These are phyloP conservation scores for Lanius collurio DNA, from an alignment of 2,113 vertebrate genomes.

Conservation along the genomic window DNA sequence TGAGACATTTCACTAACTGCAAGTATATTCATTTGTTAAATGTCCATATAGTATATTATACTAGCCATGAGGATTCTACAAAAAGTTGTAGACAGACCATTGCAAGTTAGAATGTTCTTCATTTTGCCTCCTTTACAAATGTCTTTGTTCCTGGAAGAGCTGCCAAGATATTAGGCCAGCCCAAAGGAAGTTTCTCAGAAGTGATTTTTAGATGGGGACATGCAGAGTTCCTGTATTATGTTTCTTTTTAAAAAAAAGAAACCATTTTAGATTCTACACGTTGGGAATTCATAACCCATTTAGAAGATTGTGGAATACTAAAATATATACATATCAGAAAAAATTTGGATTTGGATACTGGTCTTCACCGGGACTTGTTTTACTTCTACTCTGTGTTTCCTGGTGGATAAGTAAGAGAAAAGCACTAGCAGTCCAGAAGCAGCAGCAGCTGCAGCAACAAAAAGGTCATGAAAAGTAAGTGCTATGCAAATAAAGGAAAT, in stretches of 20 bases:
- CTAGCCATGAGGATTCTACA: neutral
- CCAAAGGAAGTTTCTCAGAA: neutral
- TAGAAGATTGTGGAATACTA: neutral
- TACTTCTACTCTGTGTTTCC: neutral
- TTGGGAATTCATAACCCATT: neutral
- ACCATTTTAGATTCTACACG: neutral
- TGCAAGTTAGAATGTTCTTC: neutral
- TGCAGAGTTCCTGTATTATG: neutral
- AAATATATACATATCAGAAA: neutral
- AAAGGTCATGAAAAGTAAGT: constrained; percentile 57
- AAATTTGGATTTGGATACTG: neutral
- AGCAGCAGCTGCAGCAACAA: constrained; percentile 55
- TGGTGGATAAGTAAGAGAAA: neutral
- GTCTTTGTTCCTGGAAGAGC: neutral
- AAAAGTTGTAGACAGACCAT: neutral
- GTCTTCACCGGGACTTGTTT: neutral
- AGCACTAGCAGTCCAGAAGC: neutral
- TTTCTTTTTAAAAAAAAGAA: neutral
- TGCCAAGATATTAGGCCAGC: neutral
- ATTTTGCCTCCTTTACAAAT: neutral
- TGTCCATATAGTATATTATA: neutral
- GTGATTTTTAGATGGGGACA: neutral
- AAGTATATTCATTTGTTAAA: neutral
- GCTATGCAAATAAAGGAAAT: constrained; percentile 55
- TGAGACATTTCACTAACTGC: neutral